phyloP scores from a whole-genome alignment of 2,888 invertebrate genomes.

The Azorinus chamasolen region DNA sequence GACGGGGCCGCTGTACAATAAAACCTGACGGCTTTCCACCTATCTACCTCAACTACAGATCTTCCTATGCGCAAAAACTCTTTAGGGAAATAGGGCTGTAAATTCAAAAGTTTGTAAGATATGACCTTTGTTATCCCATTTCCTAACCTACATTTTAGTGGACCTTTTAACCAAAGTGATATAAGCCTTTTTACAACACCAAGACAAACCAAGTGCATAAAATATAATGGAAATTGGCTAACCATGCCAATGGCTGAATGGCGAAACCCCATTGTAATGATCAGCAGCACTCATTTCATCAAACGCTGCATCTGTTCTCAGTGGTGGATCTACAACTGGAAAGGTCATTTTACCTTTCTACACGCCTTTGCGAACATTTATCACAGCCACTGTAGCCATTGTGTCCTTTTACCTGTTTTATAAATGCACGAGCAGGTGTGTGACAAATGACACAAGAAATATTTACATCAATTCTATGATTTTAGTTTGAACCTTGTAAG shows the following conservation, averaged over 20 bases:
- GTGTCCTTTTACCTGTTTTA: slow-evolving; percentile 74
- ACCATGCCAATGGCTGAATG: slow-evolving; percentile 65
- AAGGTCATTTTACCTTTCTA: slow-evolving; percentile 51
- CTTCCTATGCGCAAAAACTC: slow-evolving; percentile 78
- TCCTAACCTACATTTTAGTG: too few relatives aligned
- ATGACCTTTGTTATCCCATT: too few relatives aligned
- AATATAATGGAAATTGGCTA: slow-evolving; percentile 76
- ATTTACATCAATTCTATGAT: slow-evolving; percentile 8
- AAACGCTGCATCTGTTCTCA: slow-evolving; percentile 60
- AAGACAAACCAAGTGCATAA: slow-evolving; percentile 81
- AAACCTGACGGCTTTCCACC: slow-evolving; percentile 78
- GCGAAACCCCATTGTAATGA: slow-evolving; percentile 65
- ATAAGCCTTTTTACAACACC: slow-evolving; percentile 73
- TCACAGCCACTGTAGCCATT: slow-evolving; percentile 79
- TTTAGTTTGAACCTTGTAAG: neutral
- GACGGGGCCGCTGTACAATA: slow-evolving; percentile 75
- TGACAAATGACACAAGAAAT: slow-evolving; percentile 75
- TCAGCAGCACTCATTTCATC: slow-evolving; percentile 52
- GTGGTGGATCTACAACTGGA: slow-evolving; percentile 34
- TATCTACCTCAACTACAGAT: slow-evolving; percentile 65
- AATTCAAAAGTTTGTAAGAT: too few relatives aligned
- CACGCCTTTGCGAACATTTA: slow-evolving; percentile 66
- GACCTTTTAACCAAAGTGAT: slow-evolving; percentile 63
- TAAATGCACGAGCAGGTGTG: slow-evolving; percentile 76
- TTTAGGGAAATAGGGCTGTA: slow-evolving; percentile 23